Evolutionary conservation across 2,888 invertebrate genomes (phyloP).

Genomic region (Furcula furcula): DNA sequence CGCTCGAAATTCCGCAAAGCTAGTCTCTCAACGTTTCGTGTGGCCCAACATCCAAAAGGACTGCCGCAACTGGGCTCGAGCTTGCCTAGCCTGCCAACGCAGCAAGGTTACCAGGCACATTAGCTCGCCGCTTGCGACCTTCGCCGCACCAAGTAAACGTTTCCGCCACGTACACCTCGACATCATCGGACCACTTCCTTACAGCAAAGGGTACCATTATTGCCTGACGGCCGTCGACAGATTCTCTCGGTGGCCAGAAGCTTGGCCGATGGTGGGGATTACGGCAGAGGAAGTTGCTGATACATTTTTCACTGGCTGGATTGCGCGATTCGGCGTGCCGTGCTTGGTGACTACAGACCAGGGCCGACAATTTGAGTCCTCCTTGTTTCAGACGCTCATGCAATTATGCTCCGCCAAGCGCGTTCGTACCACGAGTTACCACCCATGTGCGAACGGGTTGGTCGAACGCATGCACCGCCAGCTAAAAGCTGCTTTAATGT

Average conservation of each 20-base stretch:
- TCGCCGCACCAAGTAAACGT: not conserved
- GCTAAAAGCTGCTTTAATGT: not conserved
- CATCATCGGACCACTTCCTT: not conserved
- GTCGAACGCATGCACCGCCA: too few species aligned
- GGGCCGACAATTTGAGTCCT: not conserved
- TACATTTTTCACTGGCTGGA: not conserved
- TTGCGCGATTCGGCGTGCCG: too few species aligned
- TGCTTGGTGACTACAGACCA: not conserved
- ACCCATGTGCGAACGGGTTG: too few species aligned
- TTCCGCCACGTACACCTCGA: not conserved
- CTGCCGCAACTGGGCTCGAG: too few species aligned
- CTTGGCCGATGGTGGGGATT: too few species aligned
- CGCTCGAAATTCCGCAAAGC: not conserved
- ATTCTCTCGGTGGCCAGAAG: too few species aligned
- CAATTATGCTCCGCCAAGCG: too few species aligned
- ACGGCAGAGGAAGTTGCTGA: too few species aligned
- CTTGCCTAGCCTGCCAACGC: not conserved
- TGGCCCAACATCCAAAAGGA: not conserved
- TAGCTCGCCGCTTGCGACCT: not conserved
- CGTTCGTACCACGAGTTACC: too few species aligned
- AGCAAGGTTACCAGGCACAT: not conserved
- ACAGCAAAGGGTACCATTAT: not conserved
- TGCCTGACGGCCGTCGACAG: constrained; percentile 20
- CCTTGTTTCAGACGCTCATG: not conserved
- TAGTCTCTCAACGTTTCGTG: not conserved